Evolutionary conservation across 2,797 vertebrate species (phyloP), one percentile per base, ranked within the genome.

Genomic region (Bovichtus diacanthus): DNA sequence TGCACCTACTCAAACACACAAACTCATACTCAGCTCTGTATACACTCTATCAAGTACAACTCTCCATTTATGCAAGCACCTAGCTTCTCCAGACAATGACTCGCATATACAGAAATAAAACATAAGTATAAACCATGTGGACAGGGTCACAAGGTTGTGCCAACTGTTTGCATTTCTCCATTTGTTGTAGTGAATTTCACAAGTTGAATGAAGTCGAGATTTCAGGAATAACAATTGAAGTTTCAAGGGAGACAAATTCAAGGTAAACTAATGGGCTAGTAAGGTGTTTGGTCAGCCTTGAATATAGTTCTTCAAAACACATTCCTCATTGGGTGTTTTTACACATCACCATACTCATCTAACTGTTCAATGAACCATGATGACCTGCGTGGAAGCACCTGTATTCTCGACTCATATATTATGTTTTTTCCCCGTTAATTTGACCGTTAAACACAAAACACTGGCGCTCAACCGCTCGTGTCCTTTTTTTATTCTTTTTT

Each of bases 71-170:
- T 71, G 53, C 55, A 61, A 49, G 39, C 44, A 27, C 15, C 4
- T 8, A 47, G 65, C 74, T 53, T 64, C 43, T 78, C 62, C 47
- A 83, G 74, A 88, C 76, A 74, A 69, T 76, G 47, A 76, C 67
- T 72, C 8, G 21, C 46, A 76, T 68, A 51, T 41, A 55, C 38
- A 78, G 80, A 46, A 87, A 86, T 87, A 83, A 87, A 80, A 56
- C 58, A 83, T 50, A 43, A 69, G 69, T 63, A 19, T 38, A 51
- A 54, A 43, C 23, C 38, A 77, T 63, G 51, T 0, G 9, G 44
- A 59, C 63, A 41, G 55, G 61, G 67, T 65, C 50, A 68, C 8
- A n/a, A 29, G 41, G 61, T 76, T 82, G 10, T 31, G n/a, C 18
- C 10, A 9, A 0, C 6, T 59, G 3, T 54, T 36, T 46, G 7